A percentile compares a stretch with the other conserved stretches of the same genome.
phyloP scores from a whole-genome alignment of 2,888 invertebrate genomes.

The Orthosia gothica region DNA sequence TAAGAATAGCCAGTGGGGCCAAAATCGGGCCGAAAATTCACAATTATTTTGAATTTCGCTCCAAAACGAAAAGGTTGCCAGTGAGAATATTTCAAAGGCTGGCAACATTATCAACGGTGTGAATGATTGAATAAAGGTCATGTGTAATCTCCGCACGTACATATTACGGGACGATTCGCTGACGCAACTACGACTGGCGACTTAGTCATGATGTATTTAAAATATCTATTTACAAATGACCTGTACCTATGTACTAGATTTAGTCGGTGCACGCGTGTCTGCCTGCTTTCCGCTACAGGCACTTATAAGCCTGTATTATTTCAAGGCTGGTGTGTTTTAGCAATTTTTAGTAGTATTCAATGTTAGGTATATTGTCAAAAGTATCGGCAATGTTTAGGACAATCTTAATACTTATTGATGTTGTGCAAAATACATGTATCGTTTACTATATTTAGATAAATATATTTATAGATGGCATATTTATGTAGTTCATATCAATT shows the following conservation, averaged over 20 bases:
- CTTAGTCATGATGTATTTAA: conserved; percentile 66
- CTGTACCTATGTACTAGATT: conserved; percentile 61
- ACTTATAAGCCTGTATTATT: conserved; percentile 1
- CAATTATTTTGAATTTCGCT: conserved; percentile 41
- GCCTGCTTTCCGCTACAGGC: conserved; percentile 22
- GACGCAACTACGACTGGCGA: conserved; percentile 59
- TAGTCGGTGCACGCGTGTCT: conserved; percentile 19
- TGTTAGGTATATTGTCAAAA: conserved; percentile 17
- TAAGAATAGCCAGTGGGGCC: neutral
- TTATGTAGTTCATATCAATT: conserved; percentile 17
- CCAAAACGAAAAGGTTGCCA: conserved; percentile 45
- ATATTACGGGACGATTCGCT: conserved; percentile 49
- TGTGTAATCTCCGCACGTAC: conserved; percentile 61
- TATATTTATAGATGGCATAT: conserved; percentile 25
- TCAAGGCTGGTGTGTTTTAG: conserved; percentile 21
- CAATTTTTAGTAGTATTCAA: conserved; percentile 22
- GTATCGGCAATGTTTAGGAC: neutral
- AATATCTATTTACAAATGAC: conserved; percentile 64
- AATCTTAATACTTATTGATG: conserved; percentile 3
- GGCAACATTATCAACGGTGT: conserved; percentile 38
- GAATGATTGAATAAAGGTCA: conserved; percentile 58
- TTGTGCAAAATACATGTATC: conserved; percentile 16
- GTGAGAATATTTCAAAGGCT: conserved; percentile 39
- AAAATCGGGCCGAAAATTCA: neutral
- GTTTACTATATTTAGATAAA: conserved; percentile 21